These are phyloP conservation scores for Drosophila virilis DNA, from an alignment of 1,140 invertebrate genomes.

Conservation along the genomic window DNA sequence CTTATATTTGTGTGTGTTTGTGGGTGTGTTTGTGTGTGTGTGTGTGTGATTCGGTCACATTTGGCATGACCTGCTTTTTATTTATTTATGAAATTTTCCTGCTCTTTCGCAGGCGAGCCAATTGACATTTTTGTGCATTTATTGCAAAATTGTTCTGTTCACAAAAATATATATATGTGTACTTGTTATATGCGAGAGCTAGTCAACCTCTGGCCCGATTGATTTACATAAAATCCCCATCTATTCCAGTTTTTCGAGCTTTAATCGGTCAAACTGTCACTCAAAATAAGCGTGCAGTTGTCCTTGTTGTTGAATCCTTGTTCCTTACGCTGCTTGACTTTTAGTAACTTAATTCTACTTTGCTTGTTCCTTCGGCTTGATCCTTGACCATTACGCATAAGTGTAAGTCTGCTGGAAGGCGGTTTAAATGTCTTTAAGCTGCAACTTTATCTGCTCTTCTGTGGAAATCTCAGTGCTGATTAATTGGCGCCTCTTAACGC, in stretches of 20 bases:
- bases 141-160: constrained; percentile 1
- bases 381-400: constrained; percentile 20
- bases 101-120: constrained; percentile 41
- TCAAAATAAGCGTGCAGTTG: constrained; percentile 20
- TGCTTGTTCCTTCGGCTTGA: constrained; percentile 1
- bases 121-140: constrained; percentile 56
- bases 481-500: constrained; percentile 58
- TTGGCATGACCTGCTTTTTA: constrained; percentile 59
- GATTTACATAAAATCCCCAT: background rate
- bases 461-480: constrained; percentile 53
- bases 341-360: background rate
- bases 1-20: background rate
- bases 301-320: constrained; percentile 18
- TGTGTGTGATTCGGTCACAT: constrained; percentile 40
- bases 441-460: constrained; percentile 34
- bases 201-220: background rate
- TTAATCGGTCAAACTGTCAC: constrained; percentile 19
- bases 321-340: constrained; percentile 19
- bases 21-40: background rate
- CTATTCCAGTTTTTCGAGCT: constrained; percentile 1
- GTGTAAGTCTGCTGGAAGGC: constrained; percentile 10
- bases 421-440: constrained; percentile 28
- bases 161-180: no score
- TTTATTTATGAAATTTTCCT: constrained; percentile 67
- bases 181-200: no score